Conservation (phyloP, 2,797 vertebrate genomes). For the Alca torda region DNA sequence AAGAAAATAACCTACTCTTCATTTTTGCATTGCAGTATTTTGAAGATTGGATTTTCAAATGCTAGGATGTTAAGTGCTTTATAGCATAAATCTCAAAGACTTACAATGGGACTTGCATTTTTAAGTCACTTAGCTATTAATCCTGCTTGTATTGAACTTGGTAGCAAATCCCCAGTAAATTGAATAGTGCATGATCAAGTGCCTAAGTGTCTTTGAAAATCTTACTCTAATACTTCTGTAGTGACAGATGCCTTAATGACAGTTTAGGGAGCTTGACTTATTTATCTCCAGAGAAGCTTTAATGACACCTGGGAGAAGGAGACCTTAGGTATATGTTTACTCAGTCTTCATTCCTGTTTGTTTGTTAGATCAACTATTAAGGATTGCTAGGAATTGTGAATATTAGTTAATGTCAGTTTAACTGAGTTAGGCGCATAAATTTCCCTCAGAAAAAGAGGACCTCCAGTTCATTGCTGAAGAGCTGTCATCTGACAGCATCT, state of each 20-base stretch:
- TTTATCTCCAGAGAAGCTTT: background rate
- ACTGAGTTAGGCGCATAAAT: background rate
- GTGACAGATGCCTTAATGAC: background rate
- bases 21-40: background rate
- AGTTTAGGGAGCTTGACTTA: background rate
- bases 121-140: background rate
- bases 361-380: background rate
- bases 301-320: background rate
- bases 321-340: background rate
- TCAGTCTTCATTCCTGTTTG: background rate
- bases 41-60: background rate
- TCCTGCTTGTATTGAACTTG: background rate
- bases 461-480: background rate
- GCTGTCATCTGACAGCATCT: background rate
- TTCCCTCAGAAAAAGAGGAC: background rate
- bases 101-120: background rate
- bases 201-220: background rate
- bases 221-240: background rate
- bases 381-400: background rate
- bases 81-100: background rate
- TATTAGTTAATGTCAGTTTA: background rate
- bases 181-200: background rate
- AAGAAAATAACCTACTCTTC: background rate
- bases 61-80: background rate
- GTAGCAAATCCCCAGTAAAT: background rate